These are phyloP conservation scores for Beroe forskalii DNA, from an alignment of 37 sponge, comb jelly and placozoan species.

Conservation along the genomic window DNA sequence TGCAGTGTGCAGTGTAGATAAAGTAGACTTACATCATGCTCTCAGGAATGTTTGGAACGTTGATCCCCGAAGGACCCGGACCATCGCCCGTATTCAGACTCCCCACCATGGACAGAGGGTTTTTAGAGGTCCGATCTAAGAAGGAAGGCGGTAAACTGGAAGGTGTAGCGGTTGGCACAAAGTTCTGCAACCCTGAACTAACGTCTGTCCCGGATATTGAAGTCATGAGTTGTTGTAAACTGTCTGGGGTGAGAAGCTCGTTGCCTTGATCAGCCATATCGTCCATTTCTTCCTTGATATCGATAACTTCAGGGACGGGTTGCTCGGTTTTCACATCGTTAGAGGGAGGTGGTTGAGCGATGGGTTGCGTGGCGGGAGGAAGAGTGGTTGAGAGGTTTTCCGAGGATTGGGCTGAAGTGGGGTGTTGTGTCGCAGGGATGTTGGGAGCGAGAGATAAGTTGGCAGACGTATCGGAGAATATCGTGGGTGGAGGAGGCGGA, in stretches of 20 bases:
- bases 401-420: neutral
- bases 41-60: slow-evolving; percentile 46
- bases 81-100: slow-evolving; percentile 18
- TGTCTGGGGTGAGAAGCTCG: slow-evolving; percentile 26
- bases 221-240: slow-evolving; percentile 33
- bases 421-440: neutral
- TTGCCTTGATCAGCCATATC: neutral
- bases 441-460: neutral
- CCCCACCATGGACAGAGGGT: slow-evolving; percentile 49
- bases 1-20: no score
- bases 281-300: slow-evolving; percentile 39
- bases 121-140: slow-evolving; percentile 19
- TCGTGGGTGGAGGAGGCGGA: no score
- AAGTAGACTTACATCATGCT: slow-evolving; percentile 47
- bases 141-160: slow-evolving; percentile 58
- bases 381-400: slow-evolving; percentile 18
- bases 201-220: slow-evolving; percentile 37
- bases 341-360: slow-evolving; percentile 6
- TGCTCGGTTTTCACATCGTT: slow-evolving; percentile 3
- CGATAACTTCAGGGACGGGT: slow-evolving; percentile 53
- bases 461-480: no score
- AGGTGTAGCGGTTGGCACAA: slow-evolving; percentile 44
- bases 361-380: slow-evolving; percentile 25
- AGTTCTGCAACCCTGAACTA: slow-evolving; percentile 32
- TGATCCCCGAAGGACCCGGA: slow-evolving; percentile 18